Evolutionary conservation across 2,888 invertebrate genomes (phyloP), one percentile per base, ranked within the genome.

Genomic region (Fragum whitleyi): DNA sequence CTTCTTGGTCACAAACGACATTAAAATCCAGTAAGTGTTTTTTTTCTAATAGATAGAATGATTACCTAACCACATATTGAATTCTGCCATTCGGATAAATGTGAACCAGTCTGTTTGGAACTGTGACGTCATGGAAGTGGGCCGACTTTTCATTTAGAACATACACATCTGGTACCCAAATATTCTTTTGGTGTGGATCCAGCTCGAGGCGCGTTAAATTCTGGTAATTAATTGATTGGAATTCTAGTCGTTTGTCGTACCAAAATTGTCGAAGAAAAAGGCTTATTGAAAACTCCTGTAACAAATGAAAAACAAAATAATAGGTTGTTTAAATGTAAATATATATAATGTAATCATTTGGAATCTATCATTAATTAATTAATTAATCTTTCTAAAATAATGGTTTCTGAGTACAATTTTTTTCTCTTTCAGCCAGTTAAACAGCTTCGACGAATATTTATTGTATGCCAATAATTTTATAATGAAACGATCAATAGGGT

Each of bases 261-360:
- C 91, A 91, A n/a, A 82, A 80, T 81, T 89, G 87, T 26, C 90
- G 86, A 21, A 91, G 73, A 70, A 90, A 89, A 74, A 91, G 78
- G 29, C 89, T 87, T 70, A 90, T 87, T 0, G 90, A 87, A 74
- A 86, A 91, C 65, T 91, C 91, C 91, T 92, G 68, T 2, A 42
- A 21, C 21, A 26, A 16, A 57, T n/a, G 14, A 2, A 26, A 26
- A 57, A 21, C 32, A 36, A 36, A n/a, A 6, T 36, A 9, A 36
- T 36, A 36, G 32, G 9, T 36, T 36, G 32, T 9, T 6, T 9
- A 9, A 36, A 36, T 36, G 32, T 36, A 36, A 36, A 36, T 36
- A 36, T 36, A 9, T n/a, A n/a, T n/a, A n/a, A n/a, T n/a, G n/a
- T 36, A 36, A 3, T 6, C 32, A 36, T 6, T 36, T 36, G 32